These are phyloP conservation scores for Antrozous pallidus DNA, from an alignment of 2,797 vertebrate genomes.

Conservation along the genomic window DNA sequence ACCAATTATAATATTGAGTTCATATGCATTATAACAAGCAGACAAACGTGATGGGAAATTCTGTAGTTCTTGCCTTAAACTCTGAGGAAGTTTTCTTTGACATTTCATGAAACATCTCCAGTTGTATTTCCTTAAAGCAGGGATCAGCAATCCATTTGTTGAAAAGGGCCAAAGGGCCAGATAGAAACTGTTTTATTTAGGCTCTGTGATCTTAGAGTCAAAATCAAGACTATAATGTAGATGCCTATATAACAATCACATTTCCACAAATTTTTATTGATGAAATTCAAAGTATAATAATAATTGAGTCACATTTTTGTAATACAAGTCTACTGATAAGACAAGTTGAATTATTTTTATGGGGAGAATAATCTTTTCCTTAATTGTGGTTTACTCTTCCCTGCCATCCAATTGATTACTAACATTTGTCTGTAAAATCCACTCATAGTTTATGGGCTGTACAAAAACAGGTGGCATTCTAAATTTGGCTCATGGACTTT, in stretches of 20 bases:
- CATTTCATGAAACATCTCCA: neutral
- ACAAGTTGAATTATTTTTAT: neutral
- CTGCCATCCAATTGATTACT: neutral
- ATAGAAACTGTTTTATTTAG: conserved; percentile 12
- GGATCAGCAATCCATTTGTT: neutral
- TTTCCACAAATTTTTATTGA: neutral
- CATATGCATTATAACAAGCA: neutral
- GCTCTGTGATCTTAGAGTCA: neutral
- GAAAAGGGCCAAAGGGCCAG: neutral
- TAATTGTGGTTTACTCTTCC: neutral
- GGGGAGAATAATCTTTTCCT: neutral
- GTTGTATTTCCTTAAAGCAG: neutral
- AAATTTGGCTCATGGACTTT: neutral
- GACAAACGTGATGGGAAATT: neutral
- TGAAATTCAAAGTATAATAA: conserved; percentile 14
- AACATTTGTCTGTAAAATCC: neutral
- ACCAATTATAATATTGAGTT: neutral
- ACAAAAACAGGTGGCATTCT: neutral
- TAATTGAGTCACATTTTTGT: neutral
- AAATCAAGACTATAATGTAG: neutral
- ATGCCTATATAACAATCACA: neutral
- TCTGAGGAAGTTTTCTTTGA: neutral
- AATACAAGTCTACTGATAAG: neutral
- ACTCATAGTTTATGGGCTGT: neutral
- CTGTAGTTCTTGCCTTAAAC: neutral